Percentiles rank a stretch among this genome's conserved stretches.
Conservation (phyloP, 2,888 invertebrate genomes). For the Zygaena filipendulae region DNA sequence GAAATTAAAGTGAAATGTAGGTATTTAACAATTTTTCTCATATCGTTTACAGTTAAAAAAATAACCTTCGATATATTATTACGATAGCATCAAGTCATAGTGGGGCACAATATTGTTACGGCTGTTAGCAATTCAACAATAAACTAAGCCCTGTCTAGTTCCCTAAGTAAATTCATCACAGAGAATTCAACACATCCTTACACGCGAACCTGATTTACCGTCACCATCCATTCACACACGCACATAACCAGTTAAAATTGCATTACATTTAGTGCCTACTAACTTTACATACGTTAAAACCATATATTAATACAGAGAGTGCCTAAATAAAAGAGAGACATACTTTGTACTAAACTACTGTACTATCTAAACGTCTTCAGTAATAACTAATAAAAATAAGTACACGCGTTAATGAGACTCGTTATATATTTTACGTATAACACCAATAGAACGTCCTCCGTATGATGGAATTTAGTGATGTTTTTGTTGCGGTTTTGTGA, state of each 20-base stretch:
- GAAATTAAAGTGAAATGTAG: too few species aligned
- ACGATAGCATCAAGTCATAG: too few species aligned
- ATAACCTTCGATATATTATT: too few species aligned
- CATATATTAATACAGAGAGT: constrained; percentile 61
- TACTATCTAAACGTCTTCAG: constrained; percentile 53
- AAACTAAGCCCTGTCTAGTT: constrained; percentile 19
- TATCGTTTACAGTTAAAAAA: too few species aligned
- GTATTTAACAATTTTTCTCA: too few species aligned
- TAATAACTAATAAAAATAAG: constrained; percentile 42
- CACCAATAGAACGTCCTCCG: too few species aligned
- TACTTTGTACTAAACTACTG: constrained; percentile 62
- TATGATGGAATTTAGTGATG: constrained; percentile 46
- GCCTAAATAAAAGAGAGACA: constrained; percentile 63
- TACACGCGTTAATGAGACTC: constrained; percentile 61
- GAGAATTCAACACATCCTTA: constrained; percentile 46
- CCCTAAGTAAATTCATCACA: constrained; percentile 61
- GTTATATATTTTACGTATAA: too few species aligned
- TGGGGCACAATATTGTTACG: too few species aligned
- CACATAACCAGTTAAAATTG: constrained; percentile 34
- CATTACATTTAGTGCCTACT: constrained; percentile 42
- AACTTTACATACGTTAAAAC: constrained; percentile 25
- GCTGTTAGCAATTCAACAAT: too few species aligned
- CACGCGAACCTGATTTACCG: constrained; percentile 31
- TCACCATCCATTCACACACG: constrained; percentile 49
- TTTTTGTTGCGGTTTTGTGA: constrained; percentile 49